Evolutionary conservation across 2,113 vertebrate species (phyloP), one percentile per base, ranked within the genome.

Genomic region (Syngnathus scovelli): DNA sequence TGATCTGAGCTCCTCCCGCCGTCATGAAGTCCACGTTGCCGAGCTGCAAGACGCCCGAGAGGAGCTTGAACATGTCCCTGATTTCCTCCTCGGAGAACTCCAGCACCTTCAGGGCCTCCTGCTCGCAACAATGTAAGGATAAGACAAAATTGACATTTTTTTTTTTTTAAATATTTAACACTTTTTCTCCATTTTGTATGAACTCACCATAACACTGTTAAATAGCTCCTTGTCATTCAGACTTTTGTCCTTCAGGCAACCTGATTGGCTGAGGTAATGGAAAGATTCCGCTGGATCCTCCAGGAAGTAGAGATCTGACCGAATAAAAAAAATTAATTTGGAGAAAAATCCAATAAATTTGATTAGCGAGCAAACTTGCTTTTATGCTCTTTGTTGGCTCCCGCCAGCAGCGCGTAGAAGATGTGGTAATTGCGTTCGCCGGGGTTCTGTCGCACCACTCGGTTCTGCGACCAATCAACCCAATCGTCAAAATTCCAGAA

Each of bases 21-120:
- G 93, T 94, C 94, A 96, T 95, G 85, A 96, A 96, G 83, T 95
- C 94, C 2, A 94, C 76, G 0, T 96, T 95, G 60, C 95, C 95
- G 72, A 96, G 84, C 86, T 96, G 94, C 62, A 96, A 83, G 4
- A 94, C 93, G 58, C 92, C 94, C 36, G 95, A 95, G 74, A 96
- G 90, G 74, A 96, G 90, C 76, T 94, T 95, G 79, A 95, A 95
- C 83, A 96, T 92, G 79, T 96, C 95, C 78, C 92, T 86, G 82
- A 93, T 94, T 84, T 96, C 95, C 76, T 96, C 94, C 27, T 92
- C 91, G 10, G 87, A 87, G 81, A 96, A 95, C 84, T 93, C 91
- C 77, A 96, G 76, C 78, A 96, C 94, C 76, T 93, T 93, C 84
- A 96, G 87, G 0, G 95, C 94, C 78, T 93, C 92, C 95, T 96